Evolutionary conservation across 2,888 invertebrate species (phyloP), one percentile per base, ranked within the genome.

Genomic region (Heliconius ismenius): DNA sequence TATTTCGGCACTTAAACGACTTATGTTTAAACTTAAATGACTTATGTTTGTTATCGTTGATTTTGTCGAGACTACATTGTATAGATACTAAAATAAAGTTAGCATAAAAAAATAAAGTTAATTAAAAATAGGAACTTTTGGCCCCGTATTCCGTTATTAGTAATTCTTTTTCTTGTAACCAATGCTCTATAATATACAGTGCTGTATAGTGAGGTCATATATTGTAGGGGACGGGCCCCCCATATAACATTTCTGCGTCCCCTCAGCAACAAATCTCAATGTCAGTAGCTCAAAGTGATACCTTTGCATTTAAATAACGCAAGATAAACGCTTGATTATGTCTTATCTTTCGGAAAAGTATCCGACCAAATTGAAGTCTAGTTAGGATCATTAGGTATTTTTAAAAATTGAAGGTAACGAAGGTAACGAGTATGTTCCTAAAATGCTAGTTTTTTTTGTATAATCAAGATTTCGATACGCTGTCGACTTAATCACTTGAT

Each of bases 211-310:
- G 26, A 62, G 24, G 32, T 36, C 10, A 6, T 39, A 24, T n/a
- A 62, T 18, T 18, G 54, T 60, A 24, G 72, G 72, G 72, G 72
- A 69, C 60, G 36, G 72, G 36, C 62, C 72, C 62, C 72, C 72
- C 72, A 72, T 36, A 39, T 72, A 32, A 62, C 32, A 18, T 62
- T 36, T 36, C 60, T 60, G 32, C 15, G 58, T 72, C 72, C 72
- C 72, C 60, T 60, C 72, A 24, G 32, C 39, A 72, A 62, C 60
- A 72, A 60, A 24, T 60, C 36, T 72, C 72, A 72, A 60, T 72
- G 60, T 36, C 70, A 36, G 58, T 36, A 32, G 58, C 36, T 36
- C 70, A 54, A 32, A 32, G 36, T 60, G 72, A 72, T 60, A 58
- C 60, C 60, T 36, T n/a, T 60, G 9, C 36, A 39, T 58, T 58